These are phyloP conservation scores for Philopotamus ludificatus DNA, from an alignment of 1,140 invertebrate species.

Conservation along the genomic window DNA sequence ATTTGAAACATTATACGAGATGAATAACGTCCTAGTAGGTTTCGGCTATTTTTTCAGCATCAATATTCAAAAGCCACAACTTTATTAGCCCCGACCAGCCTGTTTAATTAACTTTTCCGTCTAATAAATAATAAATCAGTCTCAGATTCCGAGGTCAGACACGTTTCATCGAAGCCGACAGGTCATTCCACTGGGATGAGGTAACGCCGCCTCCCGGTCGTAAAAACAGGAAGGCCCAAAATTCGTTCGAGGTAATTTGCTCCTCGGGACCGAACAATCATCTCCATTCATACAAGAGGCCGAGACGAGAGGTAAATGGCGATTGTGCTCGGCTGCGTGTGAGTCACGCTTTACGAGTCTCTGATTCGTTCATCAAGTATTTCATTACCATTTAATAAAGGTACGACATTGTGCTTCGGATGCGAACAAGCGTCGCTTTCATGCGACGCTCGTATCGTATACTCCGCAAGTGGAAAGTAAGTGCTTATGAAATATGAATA, in stretches of 20 bases:
- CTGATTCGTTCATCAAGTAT: conserved; percentile 12
- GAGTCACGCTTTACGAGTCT: conserved; percentile 5
- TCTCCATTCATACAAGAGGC: not conserved
- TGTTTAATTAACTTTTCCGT: too few relatives aligned
- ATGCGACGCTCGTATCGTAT: not conserved
- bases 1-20: too few relatives aligned
- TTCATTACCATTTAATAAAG: conserved; percentile 5
- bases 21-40: too few relatives aligned
- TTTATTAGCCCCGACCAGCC: too few relatives aligned
- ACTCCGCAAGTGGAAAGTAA: not conserved
- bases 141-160: too few relatives aligned
- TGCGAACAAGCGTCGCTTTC: not conserved
- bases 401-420: not conserved
- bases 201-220: too few relatives aligned
- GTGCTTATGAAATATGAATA: not conserved
- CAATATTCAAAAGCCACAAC: too few relatives aligned
- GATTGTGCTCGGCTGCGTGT: not conserved
- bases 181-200: too few relatives aligned
- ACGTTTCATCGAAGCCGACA: too few relatives aligned
- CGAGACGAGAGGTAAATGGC: not conserved
- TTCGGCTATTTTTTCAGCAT: too few relatives aligned
- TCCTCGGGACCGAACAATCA: too few relatives aligned
- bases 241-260: not conserved
- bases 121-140: too few relatives aligned
- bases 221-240: not conserved